Conservation (phyloP, 2,888 invertebrate genomes). For the Habrosyne pyritoides region DNA sequence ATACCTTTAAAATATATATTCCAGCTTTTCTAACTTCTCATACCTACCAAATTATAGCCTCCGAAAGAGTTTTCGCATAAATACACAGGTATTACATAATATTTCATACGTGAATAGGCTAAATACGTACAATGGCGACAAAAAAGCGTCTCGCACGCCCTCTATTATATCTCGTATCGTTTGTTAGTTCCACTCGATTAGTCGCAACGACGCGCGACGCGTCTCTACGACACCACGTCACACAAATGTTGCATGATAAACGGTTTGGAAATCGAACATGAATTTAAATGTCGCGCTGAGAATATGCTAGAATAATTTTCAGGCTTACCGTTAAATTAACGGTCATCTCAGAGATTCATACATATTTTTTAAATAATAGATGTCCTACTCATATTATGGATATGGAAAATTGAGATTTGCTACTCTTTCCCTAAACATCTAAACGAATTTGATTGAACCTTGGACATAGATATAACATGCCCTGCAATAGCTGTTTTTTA, state of each 20-base stretch:
- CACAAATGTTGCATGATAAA: conserved; percentile 1
- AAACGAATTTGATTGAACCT: too few species aligned
- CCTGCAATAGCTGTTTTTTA: too few species aligned
- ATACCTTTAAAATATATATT: not conserved
- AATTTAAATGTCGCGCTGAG: not conserved
- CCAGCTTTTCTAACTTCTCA: not conserved
- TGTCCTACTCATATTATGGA: too few species aligned
- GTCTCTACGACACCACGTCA: conserved; percentile 14
- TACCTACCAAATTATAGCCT: not conserved
- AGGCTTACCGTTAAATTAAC: too few species aligned
- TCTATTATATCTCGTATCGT: conserved; percentile 35
- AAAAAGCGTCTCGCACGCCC: conserved; percentile 26
- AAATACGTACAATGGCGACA: conserved; percentile 30
- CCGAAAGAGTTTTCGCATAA: not conserved
- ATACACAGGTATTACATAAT: conserved; percentile 25
- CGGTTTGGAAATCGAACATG: not conserved
- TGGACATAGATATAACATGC: too few species aligned
- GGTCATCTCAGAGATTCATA: too few species aligned
- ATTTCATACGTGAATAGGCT: conserved; percentile 41
- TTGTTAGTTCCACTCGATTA: conserved; percentile 57
- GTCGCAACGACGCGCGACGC: conserved; percentile 40
- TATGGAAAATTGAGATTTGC: too few species aligned
- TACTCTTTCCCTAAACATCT: too few species aligned
- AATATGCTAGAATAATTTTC: not conserved
- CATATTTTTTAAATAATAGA: too few species aligned